Percentiles rank a stretch among this genome's conserved stretches.
These are phyloP conservation scores for Chironomus riparius DNA, from an alignment of 2,888 invertebrate species.

Conservation along the genomic window DNA sequence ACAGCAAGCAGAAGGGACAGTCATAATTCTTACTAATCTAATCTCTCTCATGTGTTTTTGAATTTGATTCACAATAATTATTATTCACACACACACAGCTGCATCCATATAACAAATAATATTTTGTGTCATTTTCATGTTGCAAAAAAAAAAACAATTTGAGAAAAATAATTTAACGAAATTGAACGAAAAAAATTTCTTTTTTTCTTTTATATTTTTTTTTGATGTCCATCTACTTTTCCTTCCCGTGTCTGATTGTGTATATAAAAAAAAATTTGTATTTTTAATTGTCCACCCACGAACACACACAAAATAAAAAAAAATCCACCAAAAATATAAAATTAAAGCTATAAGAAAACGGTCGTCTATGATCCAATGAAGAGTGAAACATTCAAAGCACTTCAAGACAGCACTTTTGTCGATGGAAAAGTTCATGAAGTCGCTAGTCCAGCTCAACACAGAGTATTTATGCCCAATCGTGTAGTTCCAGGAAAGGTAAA, in stretches of 20 bases:
- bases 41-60: too few species aligned
- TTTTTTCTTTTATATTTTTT: background rate
- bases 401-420: conserved; percentile 62
- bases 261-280: background rate
- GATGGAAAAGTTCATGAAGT: conserved; percentile 60
- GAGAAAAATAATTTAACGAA: background rate
- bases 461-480: conserved; percentile 58
- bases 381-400: conserved; percentile 79
- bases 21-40: too few species aligned
- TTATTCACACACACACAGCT: too few species aligned
- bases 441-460: conserved; percentile 60
- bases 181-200: background rate
- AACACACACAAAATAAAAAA: too few species aligned
- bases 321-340: conserved; percentile 17
- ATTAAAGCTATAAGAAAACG: conserved; percentile 53
- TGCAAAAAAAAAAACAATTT: too few species aligned
- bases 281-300: conserved; percentile 32
- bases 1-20: too few species aligned
- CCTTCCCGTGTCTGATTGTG: background rate
- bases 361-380: conserved; percentile 76
- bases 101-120: too few species aligned
- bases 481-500: conserved; percentile 50
- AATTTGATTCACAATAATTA: too few species aligned
- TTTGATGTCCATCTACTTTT: background rate
- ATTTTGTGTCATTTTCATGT: too few species aligned